Percentiles rank a stretch among this genome's conserved stretches.
phyloP scores from a whole-genome alignment of 2,888 invertebrate species.

The Pharmacophagus antenor region DNA sequence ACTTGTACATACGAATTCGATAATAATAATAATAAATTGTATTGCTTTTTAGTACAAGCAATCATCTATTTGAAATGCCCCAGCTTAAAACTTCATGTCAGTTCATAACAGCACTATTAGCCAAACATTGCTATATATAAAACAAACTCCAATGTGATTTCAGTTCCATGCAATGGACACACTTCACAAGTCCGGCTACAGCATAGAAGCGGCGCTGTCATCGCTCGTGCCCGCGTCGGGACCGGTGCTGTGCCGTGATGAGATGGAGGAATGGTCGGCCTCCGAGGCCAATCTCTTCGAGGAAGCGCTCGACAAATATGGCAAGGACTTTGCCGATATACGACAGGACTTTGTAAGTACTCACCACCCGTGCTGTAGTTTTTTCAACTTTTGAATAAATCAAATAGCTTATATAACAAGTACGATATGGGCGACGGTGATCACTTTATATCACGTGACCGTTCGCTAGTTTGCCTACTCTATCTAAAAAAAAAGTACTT shows the following conservation, averaged over 20 bases:
- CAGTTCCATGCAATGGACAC: conserved; percentile 99
- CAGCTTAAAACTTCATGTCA: too few relatives aligned
- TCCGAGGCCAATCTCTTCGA: conserved; percentile 99
- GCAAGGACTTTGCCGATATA: conserved; percentile 99
- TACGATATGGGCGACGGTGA: too few relatives aligned
- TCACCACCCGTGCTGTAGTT: neutral
- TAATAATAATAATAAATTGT: too few relatives aligned
- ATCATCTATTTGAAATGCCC: too few relatives aligned
- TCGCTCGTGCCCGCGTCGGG: conserved; percentile 97
- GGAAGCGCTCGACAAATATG: conserved; percentile 98
- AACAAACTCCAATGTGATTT: conserved; percentile 32
- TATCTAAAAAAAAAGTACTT: too few relatives aligned
- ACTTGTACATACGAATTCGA: too few relatives aligned
- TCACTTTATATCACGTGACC: too few relatives aligned
- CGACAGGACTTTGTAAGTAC: conserved; percentile 96
- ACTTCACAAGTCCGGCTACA: conserved; percentile 94
- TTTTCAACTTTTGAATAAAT: neutral
- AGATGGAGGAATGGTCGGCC: conserved; percentile 99
- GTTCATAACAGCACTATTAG: too few relatives aligned
- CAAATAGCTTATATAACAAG: too few relatives aligned
- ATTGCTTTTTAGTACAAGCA: too few relatives aligned
- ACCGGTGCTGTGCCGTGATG: conserved; percentile 97
- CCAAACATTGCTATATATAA: neutral
- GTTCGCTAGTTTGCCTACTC: too few relatives aligned
- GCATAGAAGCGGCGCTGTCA: conserved; percentile 93